Evolutionary conservation across 2,888 invertebrate genomes (phyloP).

Genomic region (Pterobdella sp.): DNA sequence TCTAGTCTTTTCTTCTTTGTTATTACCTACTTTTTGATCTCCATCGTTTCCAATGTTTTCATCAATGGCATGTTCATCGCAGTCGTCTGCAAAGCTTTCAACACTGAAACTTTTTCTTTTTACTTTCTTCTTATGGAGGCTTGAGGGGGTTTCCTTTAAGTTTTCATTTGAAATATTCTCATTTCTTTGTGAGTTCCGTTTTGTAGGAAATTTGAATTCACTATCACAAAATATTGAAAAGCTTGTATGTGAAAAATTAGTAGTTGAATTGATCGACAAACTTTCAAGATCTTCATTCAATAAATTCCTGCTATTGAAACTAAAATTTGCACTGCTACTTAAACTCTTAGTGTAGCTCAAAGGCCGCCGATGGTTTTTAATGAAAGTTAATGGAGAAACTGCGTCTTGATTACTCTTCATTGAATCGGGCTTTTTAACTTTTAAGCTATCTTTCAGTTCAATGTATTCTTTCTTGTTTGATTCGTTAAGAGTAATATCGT

Average conservation of each 20-base stretch:
- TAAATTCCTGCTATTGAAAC: not conserved
- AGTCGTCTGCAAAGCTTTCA: not conserved
- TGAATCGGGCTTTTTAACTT: too few relatives aligned
- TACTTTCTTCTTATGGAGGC: not conserved
- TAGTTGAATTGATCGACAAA: not conserved
- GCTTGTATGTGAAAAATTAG: not conserved
- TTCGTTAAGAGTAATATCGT: too few relatives aligned
- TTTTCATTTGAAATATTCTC: not conserved
- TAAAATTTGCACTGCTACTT: not conserved
- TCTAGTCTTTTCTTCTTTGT: too few relatives aligned
- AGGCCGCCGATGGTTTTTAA: not conserved
- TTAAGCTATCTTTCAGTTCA: too few relatives aligned
- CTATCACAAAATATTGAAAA: not conserved
- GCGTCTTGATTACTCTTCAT: not conserved
- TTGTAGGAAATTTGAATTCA: not conserved
- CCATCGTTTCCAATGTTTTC: not conserved
- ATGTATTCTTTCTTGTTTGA: too few relatives aligned
- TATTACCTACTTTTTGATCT: not conserved
- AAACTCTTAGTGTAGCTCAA: not conserved
- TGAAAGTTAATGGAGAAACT: not conserved
- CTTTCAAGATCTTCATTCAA: not conserved
- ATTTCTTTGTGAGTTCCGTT: not conserved
- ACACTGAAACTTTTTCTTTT: not conserved
- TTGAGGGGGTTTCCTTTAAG: not conserved
- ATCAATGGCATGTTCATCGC: not conserved